These are phyloP conservation scores for Amiota mariae DNA, from an alignment of 2,888 invertebrate genomes.

Conservation along the genomic window DNA sequence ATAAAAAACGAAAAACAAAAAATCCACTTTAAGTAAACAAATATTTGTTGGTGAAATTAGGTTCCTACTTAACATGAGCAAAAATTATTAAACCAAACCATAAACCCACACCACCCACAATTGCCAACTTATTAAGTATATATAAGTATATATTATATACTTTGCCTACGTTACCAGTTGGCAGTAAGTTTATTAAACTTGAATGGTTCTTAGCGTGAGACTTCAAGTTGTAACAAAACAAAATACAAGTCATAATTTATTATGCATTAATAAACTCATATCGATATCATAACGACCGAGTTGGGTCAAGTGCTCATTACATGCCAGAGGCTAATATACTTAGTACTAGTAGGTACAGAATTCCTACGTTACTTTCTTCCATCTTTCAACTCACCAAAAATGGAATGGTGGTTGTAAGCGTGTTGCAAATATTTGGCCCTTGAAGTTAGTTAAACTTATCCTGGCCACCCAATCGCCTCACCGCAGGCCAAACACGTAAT, in stretches of 20 bases:
- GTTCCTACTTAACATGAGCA: constrained; percentile 54
- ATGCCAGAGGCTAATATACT: constrained; percentile 33
- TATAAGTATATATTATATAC: not conserved
- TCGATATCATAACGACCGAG: constrained; percentile 49
- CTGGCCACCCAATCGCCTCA: not conserved
- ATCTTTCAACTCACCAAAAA: constrained; percentile 36
- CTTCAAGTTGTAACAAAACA: constrained; percentile 13
- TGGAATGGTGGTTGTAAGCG: not conserved
- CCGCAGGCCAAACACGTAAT: constrained; percentile 59
- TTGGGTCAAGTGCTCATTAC: constrained; percentile 24
- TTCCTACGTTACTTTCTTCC: too few relatives aligned
- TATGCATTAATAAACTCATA: constrained; percentile 66
- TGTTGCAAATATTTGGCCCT: not conserved
- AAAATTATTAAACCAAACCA: not conserved
- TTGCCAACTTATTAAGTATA: constrained; percentile 41
- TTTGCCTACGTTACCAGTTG: constrained; percentile 42
- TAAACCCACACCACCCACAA: not conserved
- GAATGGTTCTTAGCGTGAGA: not conserved
- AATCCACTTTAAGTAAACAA: constrained; percentile 42
- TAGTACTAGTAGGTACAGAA: too few relatives aligned
- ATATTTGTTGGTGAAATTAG: constrained; percentile 61
- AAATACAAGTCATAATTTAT: constrained; percentile 44
- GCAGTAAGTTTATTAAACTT: constrained; percentile 13
- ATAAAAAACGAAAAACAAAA: not conserved
- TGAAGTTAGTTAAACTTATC: not conserved